Base-by-base conservation (phyloP, 2,113 vertebrate genomes). In the Mormyrus lacerda region DNA sequence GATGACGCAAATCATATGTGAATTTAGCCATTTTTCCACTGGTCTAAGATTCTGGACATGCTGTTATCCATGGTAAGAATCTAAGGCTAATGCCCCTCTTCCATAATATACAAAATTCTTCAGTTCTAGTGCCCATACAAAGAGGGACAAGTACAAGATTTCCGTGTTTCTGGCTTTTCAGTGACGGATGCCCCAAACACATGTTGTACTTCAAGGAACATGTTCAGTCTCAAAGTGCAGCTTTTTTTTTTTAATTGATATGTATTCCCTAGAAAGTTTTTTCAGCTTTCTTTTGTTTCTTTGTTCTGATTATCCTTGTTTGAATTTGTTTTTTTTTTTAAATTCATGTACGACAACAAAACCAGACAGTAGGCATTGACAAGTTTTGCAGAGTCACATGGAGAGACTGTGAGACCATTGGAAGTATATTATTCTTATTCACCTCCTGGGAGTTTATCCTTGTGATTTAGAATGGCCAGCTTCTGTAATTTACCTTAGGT, bases 51-150 rank as follows among this genome's bases (percentile, higher is more conserved):
- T 86, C 87, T 48, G 51, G 69, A 79, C 65, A 84, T 44, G 50
- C 47, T 45, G 55, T 76, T 50, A n/a, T 61, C 82, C 7, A 90
- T 90, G 89, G 89, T 90, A 90, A 90, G 89, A 87, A 44, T 47
- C 9, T 55, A 53, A 19, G 87, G 65, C 21, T 53, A 31, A 31
- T 35, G n/a, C 85, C 83, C 50, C n/a, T 35, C 85, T 35, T 24
- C 47, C 24, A 9, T 15, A 50, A 85, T 13, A 51, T 15, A 48
- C 21, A 47, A 15, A n/a, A 9, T 2, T 6, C 1, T 27, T 47
- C 19, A 50, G 21, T 55, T 55, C 17, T 24, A 24, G 19, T 55
- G 19, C 53, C 19, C 53, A 55, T 55, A 55, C 19, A 55, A 55
- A 24, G 53, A 55, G 53, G 53, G 53, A 55, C 19, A 24, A 55